phyloP scores from a whole-genome alignment of 1,140 invertebrate species.

The Plutomurus gul region DNA sequence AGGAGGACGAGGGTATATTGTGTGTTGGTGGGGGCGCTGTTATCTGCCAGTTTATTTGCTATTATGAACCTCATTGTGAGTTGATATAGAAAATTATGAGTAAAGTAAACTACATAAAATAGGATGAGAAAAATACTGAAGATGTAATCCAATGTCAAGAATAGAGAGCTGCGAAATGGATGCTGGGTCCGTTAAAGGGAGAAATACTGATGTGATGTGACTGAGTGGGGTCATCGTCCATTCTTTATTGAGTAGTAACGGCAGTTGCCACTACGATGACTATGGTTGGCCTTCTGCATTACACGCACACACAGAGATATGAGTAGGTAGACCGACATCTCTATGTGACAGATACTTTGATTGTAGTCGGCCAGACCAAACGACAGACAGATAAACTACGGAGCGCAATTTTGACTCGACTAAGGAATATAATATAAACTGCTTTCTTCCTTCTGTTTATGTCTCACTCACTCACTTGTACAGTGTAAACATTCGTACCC shows the following conservation, averaged over 20 bases:
- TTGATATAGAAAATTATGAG: slow-evolving; percentile 21
- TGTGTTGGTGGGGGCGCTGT: not conserved
- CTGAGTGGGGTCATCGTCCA: slow-evolving; percentile 24
- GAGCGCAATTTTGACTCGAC: not conserved
- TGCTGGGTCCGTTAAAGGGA: slow-evolving; percentile 1
- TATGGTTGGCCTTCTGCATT: not conserved
- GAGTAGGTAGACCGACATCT: not conserved
- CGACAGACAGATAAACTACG: not conserved
- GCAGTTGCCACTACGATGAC: not conserved
- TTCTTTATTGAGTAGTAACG: slow-evolving; percentile 17
- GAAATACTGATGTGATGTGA: slow-evolving; percentile 16
- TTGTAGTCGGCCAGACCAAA: too few species aligned
- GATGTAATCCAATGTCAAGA: slow-evolving; percentile 8
- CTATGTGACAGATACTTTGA: too few species aligned
- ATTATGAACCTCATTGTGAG: slow-evolving; percentile 4
- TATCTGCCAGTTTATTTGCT: not conserved
- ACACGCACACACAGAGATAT: not conserved
- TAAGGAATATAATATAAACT: slow-evolving; percentile 1
- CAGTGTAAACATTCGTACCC: not conserved
- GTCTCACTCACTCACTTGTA: not conserved
- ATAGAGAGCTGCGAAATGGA: slow-evolving; percentile 16
- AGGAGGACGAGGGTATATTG: not conserved
- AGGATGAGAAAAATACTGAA: not conserved
- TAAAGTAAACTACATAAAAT: not conserved
- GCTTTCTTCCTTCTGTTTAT: not conserved